Evolutionary conservation across 2,888 invertebrate species (phyloP).

Genomic region (Lasius fuliginosus): DNA sequence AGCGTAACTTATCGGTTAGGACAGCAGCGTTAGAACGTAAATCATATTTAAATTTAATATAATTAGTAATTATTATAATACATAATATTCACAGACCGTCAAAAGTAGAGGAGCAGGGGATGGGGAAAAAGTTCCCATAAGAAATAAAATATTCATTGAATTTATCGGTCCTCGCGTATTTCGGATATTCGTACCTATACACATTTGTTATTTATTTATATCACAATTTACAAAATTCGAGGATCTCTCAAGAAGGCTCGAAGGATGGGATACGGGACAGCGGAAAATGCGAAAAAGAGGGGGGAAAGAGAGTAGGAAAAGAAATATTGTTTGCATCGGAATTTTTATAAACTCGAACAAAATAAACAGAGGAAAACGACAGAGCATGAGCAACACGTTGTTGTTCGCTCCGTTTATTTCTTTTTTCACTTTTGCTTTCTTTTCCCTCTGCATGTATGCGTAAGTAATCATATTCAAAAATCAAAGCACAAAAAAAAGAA

Average conservation of each 20-base stretch:
- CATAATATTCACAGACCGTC: conserved; percentile 86
- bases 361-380: conserved; percentile 70
- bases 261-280: conserved; percentile 21
- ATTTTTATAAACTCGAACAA: conserved; percentile 59
- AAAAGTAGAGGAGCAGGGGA: conserved; percentile 74
- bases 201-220: conserved; percentile 85
- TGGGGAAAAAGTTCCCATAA: conserved; percentile 68
- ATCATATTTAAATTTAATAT: conserved; percentile 85
- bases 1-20: conserved; percentile 64
- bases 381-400: conserved; percentile 45
- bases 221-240: conserved; percentile 86
- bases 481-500: conserved; percentile 31
- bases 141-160: conserved; percentile 81
- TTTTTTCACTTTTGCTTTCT: conserved; percentile 54
- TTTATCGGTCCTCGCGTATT: conserved; percentile 78
- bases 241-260: conserved; percentile 64
- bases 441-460: conserved; percentile 37
- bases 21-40: conserved; percentile 83
- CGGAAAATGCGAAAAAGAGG: conserved; percentile 41
- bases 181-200: conserved; percentile 81
- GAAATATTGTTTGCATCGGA: conserved; percentile 64
- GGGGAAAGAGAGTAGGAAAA: conserved; percentile 58
- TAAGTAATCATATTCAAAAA: conserved; percentile 10
- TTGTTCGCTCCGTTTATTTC: conserved; percentile 63
- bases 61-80: conserved; percentile 86